These are phyloP conservation scores for Donacobius atricapilla DNA, from an alignment of 2,113 vertebrate genomes.

Conservation along the genomic window DNA sequence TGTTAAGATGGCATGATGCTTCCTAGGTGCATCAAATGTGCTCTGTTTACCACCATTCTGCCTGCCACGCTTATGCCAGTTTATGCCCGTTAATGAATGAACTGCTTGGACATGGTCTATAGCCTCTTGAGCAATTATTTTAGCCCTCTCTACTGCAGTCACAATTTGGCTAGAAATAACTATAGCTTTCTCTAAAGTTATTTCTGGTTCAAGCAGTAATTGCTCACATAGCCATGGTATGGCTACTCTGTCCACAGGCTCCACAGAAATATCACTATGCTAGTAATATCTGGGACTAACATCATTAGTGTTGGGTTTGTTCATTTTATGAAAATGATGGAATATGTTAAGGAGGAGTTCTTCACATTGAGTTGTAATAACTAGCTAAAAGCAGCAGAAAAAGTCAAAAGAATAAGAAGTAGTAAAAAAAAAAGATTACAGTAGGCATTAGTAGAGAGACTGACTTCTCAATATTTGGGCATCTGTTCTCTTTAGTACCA, in stretches of 20 bases:
- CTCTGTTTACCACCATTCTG: not conserved
- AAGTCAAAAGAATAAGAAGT: not conserved
- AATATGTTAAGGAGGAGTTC: not conserved
- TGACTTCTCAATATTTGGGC: not conserved
- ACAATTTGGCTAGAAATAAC: slow-evolving; percentile 30
- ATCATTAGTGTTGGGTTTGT: not conserved
- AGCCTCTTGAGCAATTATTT: slow-evolving; percentile 44
- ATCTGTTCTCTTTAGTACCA: not conserved
- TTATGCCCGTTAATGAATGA: slow-evolving; percentile 2
- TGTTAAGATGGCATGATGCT: not conserved
- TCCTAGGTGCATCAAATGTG: not conserved
- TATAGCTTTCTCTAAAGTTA: slow-evolving; percentile 35
- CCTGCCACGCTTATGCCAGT: not conserved
- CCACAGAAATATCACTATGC: not conserved
- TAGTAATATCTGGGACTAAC: not conserved
- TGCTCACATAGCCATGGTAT: not conserved
- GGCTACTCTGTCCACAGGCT: not conserved
- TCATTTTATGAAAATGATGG: not conserved
- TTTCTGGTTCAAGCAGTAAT: slow-evolving; percentile 55
- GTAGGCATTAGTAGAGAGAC: not conserved
- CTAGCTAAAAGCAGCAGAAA: not conserved
- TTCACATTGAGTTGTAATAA: not conserved
- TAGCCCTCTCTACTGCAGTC: not conserved
- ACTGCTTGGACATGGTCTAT: slow-evolving; percentile 37
- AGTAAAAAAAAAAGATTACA: not conserved